These are phyloP conservation scores for Dendroctonus ponderosae DNA, from an alignment of 1,140 invertebrate species.

Conservation along the genomic window DNA sequence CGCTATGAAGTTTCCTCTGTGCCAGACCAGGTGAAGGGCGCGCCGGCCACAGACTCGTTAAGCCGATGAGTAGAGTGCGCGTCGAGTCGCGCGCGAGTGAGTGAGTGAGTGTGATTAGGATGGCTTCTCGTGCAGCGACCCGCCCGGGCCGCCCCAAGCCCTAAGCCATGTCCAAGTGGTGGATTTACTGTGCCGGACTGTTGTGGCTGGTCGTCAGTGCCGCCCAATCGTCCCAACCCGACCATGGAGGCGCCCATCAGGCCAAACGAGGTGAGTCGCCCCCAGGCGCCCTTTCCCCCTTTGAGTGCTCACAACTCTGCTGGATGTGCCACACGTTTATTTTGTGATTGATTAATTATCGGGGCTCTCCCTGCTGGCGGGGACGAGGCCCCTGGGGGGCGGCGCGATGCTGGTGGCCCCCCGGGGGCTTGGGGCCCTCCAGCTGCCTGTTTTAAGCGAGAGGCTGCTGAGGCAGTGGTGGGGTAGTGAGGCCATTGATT, in stretches of 20 bases:
- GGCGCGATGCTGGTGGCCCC: no score
- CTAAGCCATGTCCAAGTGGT: constrained; percentile 26
- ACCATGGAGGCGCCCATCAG: constrained; percentile 18
- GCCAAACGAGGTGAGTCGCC: constrained; percentile 25
- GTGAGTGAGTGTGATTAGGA: constrained; percentile 17
- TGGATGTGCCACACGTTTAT: no score
- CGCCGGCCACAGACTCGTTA: constrained; percentile 15
- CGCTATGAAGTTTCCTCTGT: constrained; percentile 33
- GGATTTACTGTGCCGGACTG: constrained; percentile 33
- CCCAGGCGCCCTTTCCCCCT: no score
- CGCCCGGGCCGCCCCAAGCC: constrained; percentile 24
- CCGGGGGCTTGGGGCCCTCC: no score
- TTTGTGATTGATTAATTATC: no score
- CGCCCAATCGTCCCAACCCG: constrained; percentile 15
- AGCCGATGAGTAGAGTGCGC: constrained; percentile 3
- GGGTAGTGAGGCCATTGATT: no score
- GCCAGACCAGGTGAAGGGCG: constrained; percentile 33
- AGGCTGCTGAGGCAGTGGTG: no score
- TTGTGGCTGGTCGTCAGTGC: constrained; percentile 26
- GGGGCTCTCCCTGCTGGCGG: no score
- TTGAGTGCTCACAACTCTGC: no score
- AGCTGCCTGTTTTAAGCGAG: no score
- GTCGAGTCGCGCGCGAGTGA: constrained; percentile 2
- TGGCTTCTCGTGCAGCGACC: constrained; percentile 26
- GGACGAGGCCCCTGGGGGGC: no score